Evolutionary conservation across 2,888 invertebrate genomes (phyloP), one percentile per base, ranked within the genome.

Genomic region (Ashinkailepas kermadecensis): DNA sequence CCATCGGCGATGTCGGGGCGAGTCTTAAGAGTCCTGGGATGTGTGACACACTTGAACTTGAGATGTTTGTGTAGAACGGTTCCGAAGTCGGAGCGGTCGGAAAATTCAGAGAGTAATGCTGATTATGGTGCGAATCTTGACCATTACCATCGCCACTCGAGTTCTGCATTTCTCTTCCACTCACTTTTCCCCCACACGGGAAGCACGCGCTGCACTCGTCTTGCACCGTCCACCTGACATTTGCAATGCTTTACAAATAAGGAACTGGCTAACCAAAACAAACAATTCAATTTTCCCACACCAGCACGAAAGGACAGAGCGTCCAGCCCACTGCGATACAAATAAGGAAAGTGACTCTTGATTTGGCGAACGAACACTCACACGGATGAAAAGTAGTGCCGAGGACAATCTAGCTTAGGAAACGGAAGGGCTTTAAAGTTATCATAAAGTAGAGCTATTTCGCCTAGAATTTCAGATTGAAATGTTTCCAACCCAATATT

Each of bases 301-400:
- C 57, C 56, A 79, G 57, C 79, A 23, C 58, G 59, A 58, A 59
- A 57, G 78, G 57, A 57, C n/a, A 57, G 59, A 57, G 25, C 79
- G 59, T 25, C 25, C 58, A 18, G n/a, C 59, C 59, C 79, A 15
- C 79, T n/a, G 23, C 59, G 58, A 23, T n/a, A 79, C 79, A 79
- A 58, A 79, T 79, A 79, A 58, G 79, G 79, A 79, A 58, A 79
- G 59, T 59, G 79, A 57, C 79, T 79, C 79, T 79, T 13, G 79
- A 79, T 79, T 58, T 79, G 79, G 79, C 58, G 79, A 79, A 79
- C 23, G 79, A 58, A 23, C 58, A 59, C 23, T 15, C 12, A 15
- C 23, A 3, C 10, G 13, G n/a, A 12, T 58, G 54, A 74, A 74
- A 74, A 74, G 13, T 74, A 79, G 57, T 59, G 13, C 57, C 12